Evolutionary conservation across 2,888 invertebrate species (phyloP).

Genomic region (Hoplodrina blanda): DNA sequence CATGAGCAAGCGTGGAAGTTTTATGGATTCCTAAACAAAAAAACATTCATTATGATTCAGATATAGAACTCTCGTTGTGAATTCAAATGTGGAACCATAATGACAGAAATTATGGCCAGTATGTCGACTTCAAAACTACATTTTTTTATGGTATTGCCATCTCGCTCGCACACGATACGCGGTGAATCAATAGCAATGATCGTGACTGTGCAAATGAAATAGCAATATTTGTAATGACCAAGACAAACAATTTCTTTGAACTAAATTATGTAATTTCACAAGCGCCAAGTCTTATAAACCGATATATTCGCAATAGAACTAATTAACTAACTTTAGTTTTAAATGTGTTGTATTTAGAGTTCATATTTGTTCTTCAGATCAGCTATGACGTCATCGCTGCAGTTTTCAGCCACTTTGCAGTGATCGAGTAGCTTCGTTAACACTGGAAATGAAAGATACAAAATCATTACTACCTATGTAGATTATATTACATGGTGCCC

Average conservation of each 20-base stretch:
- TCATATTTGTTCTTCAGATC: conserved; percentile 86
- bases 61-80: too few relatives aligned
- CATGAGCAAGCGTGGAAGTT: too few relatives aligned
- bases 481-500: too few relatives aligned
- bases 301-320: conserved; percentile 28
- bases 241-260: background rate
- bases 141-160: too few relatives aligned
- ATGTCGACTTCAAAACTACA: too few relatives aligned
- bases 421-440: conserved; percentile 77
- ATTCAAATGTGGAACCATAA: too few relatives aligned
- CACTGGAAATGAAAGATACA: conserved; percentile 73
- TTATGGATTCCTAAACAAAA: too few relatives aligned
- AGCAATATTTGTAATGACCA: background rate
- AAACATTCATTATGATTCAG: too few relatives aligned
- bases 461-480: background rate
- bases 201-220: background rate
- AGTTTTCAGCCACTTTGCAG: conserved; percentile 77
- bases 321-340: conserved; percentile 19
- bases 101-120: too few relatives aligned
- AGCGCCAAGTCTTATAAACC: conserved; percentile 10
- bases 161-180: conserved; percentile 1
- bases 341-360: conserved; percentile 70
- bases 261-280: conserved; percentile 37
- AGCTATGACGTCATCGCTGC: conserved; percentile 73
- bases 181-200: background rate